Percentiles rank a stretch among this genome's conserved stretches.
phyloP scores from a whole-genome alignment of 2,888 invertebrate genomes.

The Piscicola geometra region DNA sequence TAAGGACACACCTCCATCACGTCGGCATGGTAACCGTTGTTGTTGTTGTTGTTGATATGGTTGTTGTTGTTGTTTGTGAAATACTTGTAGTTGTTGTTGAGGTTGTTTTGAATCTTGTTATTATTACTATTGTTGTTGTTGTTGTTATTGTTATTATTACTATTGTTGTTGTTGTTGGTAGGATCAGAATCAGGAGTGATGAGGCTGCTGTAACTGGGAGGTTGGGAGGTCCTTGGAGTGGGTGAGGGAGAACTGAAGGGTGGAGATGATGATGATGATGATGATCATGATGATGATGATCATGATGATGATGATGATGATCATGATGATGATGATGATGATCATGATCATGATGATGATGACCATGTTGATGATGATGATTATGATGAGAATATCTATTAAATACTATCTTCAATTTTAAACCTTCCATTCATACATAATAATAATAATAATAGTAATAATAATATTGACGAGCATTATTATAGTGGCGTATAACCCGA shows the following conservation, averaged over 20 bases:
- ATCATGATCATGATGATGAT: too few relatives aligned
- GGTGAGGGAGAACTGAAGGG: neutral
- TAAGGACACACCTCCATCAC: neutral
- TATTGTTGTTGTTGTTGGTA: neutral
- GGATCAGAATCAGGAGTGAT: neutral
- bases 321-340: too few relatives aligned
- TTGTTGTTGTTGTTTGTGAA: neutral
- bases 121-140: conserved; percentile 11
- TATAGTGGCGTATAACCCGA: too few relatives aligned
- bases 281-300: neutral
- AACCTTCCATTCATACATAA: too few relatives aligned
- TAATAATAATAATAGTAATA: too few relatives aligned
- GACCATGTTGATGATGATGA: too few relatives aligned
- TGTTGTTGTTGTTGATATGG: neutral
- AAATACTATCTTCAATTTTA: too few relatives aligned
- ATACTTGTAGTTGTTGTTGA: neutral
- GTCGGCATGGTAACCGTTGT: neutral
- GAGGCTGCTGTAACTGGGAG: conserved; percentile 3
- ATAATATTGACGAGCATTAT: too few relatives aligned
- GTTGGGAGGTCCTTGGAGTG: neutral
- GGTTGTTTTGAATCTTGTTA: neutral
- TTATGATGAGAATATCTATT: too few relatives aligned
- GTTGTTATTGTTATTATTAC: conserved; percentile 12
- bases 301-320: too few relatives aligned
- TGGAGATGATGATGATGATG: neutral